Evolutionary conservation across 1,140 invertebrate genomes (phyloP).

Genomic region (Mya arenaria): DNA sequence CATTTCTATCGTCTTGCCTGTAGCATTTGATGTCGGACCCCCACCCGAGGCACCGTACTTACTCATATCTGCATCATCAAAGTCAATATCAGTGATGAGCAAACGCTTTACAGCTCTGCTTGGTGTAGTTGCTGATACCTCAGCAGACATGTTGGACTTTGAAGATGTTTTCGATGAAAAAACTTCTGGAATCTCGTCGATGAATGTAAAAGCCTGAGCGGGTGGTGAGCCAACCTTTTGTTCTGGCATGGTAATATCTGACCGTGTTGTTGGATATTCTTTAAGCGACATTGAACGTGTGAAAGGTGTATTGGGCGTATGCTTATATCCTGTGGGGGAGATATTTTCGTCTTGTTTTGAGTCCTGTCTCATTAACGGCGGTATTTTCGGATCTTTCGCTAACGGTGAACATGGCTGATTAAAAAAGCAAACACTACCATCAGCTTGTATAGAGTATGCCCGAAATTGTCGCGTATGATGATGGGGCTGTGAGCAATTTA

Average conservation of each 20-base stretch:
- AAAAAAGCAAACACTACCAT: conserved; percentile 26
- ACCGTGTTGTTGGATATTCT: too few relatives aligned
- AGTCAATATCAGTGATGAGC: conserved; percentile 38
- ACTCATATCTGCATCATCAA: conserved; percentile 30
- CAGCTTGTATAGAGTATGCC: conserved; percentile 39
- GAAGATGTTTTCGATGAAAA: conserved; percentile 2
- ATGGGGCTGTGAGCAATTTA: conserved; percentile 13
- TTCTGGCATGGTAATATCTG: too few relatives aligned
- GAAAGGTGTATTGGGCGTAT: too few relatives aligned
- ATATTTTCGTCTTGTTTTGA: too few relatives aligned
- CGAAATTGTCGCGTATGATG: conserved; percentile 15
- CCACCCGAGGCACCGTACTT: conserved; percentile 24
- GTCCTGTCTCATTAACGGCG: not conserved
- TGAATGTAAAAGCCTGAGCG: conserved; percentile 14
- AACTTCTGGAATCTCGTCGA: conserved; percentile 12
- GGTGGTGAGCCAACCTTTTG: not conserved
- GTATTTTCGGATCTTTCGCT: conserved; percentile 18
- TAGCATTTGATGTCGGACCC: not conserved
- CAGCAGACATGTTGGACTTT: not conserved
- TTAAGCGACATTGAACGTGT: too few relatives aligned
- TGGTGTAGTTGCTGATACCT: too few relatives aligned
- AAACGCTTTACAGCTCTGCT: conserved; percentile 5
- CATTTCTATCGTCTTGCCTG: conserved; percentile 30
- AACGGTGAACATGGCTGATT: conserved; percentile 43
- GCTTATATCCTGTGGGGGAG: too few relatives aligned